Evolutionary conservation across 2,888 invertebrate species (phyloP), one percentile per base, ranked within the genome.

Genomic region (Patella depressa): DNA sequence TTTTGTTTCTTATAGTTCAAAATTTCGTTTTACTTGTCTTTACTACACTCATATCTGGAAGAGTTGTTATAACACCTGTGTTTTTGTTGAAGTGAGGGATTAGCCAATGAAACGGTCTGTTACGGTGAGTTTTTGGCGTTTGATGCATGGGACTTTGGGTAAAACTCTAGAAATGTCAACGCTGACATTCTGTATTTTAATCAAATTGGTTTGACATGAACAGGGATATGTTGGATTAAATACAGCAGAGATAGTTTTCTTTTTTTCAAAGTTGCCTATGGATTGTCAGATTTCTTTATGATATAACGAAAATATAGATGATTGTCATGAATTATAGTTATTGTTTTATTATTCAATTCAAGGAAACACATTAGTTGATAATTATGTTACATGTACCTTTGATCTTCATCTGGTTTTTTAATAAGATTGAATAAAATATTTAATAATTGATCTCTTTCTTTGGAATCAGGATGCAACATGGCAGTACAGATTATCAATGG

Each of bases 391-490:
- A 45, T 45, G 45, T 92, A 93, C 87, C 95, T 92, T 89, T 95
- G 95, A 54, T 93, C 93, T 79, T 94, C 93, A 74, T 94, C 94
- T 2, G 95, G 95, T 84, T 94, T 93, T 86, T 95, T 95, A 86
- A 95, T 95, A 75, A 95, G 91, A 91, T 95, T 95, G 85, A 95
- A 95, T 69, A 95, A 91, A 75, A 94, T 93, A 82, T 94, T 94
- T 9, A 95, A 90, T 54, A 95, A 91, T 82, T 93, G 93, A 86
- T 95, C 95, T 76, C 95, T 92, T 84, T 94, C 93, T 14, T 91
- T 90, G 12, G 93, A 88, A 84, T 93, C 93, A 2, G 93, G 91
- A 87, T 95, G 94, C 29, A 95, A 91, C 81, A 93, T 93, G 53
- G 94, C 93, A 14, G 94, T 93, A 84, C 93, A 93, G 53, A 95